Conservation (phyloP, 2,888 invertebrate genomes). For the Epistrophe eligans region DNA sequence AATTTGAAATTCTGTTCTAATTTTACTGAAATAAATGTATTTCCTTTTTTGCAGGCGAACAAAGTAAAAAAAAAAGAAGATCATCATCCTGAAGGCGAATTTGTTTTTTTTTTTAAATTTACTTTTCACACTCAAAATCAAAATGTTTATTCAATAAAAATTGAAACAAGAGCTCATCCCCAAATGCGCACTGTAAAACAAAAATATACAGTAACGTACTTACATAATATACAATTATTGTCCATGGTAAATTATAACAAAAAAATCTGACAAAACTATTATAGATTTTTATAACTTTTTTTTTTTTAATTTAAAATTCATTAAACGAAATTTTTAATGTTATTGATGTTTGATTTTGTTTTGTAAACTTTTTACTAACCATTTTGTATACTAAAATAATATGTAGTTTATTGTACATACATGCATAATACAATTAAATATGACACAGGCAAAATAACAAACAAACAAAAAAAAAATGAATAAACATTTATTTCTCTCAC, state of each 20-base stretch:
- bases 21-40: conserved; percentile 58
- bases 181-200: conserved; percentile 62
- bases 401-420: conserved; percentile 41
- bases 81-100: conserved; percentile 43
- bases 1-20: conserved; percentile 42
- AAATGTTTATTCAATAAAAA: conserved; percentile 21
- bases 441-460: conserved; percentile 31
- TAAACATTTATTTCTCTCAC: conserved; percentile 58
- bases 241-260: not conserved
- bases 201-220: conserved; percentile 13
- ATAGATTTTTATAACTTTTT: conserved; percentile 36
- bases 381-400: conserved; percentile 47
- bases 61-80: conserved; percentile 57
- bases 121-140: conserved; percentile 19
- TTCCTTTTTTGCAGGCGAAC: conserved; percentile 71
- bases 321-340: conserved; percentile 26
- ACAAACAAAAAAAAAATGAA: conserved; percentile 22
- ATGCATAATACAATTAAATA: conserved; percentile 24
- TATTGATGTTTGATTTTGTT: conserved; percentile 35
- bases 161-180: conserved; percentile 70
- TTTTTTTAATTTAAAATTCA: conserved; percentile 30
- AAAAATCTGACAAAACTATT: conserved; percentile 41
- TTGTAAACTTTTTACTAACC: conserved; percentile 61
- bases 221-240: not conserved
- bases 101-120: conserved; percentile 37